phyloP scores from a whole-genome alignment of 2,113 vertebrate genomes.

The Leucopsar rothschildi region DNA sequence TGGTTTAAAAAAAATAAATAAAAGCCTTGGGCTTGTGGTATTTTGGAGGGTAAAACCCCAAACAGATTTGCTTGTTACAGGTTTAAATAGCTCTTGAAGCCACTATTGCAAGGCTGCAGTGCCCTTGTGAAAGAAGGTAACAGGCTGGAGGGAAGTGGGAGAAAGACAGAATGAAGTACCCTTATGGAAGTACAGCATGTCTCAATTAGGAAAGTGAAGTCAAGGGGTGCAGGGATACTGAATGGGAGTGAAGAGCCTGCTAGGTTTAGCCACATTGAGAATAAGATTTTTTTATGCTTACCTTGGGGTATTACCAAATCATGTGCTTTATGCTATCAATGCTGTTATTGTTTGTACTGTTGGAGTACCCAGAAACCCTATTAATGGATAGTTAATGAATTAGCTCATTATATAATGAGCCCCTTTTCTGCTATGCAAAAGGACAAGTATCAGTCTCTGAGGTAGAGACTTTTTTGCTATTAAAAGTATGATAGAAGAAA shows the following conservation, averaged over 20 bases:
- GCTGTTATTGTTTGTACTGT: background rate
- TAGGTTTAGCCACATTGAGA: background rate
- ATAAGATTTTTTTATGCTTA: background rate
- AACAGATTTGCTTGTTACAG: background rate
- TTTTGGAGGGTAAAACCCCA: background rate
- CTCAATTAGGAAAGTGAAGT: background rate
- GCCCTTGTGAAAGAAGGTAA: background rate
- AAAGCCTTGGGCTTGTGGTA: background rate
- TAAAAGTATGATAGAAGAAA: background rate
- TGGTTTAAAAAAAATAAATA: background rate
- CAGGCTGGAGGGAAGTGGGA: background rate
- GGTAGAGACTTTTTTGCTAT: background rate
- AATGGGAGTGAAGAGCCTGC: background rate
- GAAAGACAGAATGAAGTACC: background rate
- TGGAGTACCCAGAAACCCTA: background rate
- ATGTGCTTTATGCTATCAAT: fast-evolving
- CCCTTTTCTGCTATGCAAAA: background rate
- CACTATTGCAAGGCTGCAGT: background rate
- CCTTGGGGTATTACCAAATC: background rate
- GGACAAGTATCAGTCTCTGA: background rate
- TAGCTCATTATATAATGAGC: background rate
- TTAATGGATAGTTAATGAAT: background rate
- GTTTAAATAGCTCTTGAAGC: background rate
- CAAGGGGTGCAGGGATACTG: background rate
- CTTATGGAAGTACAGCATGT: background rate